A percentile compares a stretch with the other conserved stretches of the same genome.
phyloP scores from a whole-genome alignment of 2,113 vertebrate genomes.

The Pipra filicauda region DNA sequence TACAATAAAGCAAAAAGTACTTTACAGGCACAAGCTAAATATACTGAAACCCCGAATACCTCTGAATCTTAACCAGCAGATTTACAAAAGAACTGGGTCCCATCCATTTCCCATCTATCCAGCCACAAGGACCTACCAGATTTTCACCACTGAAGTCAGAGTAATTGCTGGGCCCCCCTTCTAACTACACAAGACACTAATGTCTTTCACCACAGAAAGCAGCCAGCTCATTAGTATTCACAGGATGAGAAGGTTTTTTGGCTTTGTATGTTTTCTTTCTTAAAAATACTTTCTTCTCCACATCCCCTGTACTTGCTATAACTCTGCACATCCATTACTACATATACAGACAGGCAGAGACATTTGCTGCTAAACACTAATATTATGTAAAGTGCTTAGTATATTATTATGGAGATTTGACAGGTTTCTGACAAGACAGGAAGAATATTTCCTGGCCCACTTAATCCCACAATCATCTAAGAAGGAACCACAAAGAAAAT shows the following conservation, averaged over 20 bases:
- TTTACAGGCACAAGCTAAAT: not conserved
- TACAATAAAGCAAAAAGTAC: constrained; percentile 46
- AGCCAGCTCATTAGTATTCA: not conserved
- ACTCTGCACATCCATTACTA: not conserved
- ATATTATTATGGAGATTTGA: not conserved
- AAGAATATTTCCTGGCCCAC: not conserved
- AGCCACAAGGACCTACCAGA: not conserved
- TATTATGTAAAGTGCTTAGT: not conserved
- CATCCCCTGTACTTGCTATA: not conserved
- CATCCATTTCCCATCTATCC: not conserved
- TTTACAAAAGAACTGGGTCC: not conserved
- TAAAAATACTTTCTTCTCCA: not conserved
- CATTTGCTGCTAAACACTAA: not conserved
- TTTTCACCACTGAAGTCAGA: not conserved
- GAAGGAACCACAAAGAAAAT: not conserved
- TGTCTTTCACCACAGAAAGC: not conserved
- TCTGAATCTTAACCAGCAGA: not conserved
- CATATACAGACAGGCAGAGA: not conserved
- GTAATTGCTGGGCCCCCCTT: not conserved
- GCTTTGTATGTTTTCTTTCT: not conserved
- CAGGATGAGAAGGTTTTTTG: not conserved
- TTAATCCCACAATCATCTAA: not conserved
- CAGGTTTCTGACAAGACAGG: not conserved
- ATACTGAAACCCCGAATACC: not conserved
- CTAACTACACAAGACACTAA: not conserved